Base-by-base conservation (phyloP, 2,113 vertebrate genomes). In the Rhinopithecus roxellana region DNA sequence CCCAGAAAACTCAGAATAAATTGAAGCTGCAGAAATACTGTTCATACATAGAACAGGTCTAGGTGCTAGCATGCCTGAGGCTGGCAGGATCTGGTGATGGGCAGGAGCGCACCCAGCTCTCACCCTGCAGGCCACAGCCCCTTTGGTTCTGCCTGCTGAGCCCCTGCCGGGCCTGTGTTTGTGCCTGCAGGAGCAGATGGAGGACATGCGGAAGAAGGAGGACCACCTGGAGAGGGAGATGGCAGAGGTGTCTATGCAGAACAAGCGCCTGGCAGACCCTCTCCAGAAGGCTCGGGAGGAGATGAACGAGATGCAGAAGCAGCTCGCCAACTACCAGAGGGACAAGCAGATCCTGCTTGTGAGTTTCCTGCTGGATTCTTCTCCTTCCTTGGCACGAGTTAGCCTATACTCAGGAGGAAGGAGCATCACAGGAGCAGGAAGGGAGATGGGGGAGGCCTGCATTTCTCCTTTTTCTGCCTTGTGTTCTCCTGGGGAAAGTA, bases 331-430 rank as follows among this genome's bases (percentile, higher is more conserved):
- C 96, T 99, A 98, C 0, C 25, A 98, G 38, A 97, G 97, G 83
- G 99, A 99, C 98, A 99, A 99, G 98, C 98, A 98, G 45, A 91
- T 95, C 16, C 97, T 99, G 96, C 92, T 20, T 9, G 99, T 99
- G 98, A 94, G 99, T 97, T 4, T 25, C 67, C 1, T 13, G 9
- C 25, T 8, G 35, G 20, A 0, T 2, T n/a, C 13, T 1, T 45
- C 61, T 4, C 64, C 40, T 30, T 18, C 35, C 55, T 48, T 8
- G 27, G 38, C 52, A 2, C 1, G 4, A 35, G 57, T 5, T 5
- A 1, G 57, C 27, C 70, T 48, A 35, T 40, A 48, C 64, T 45
- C 27, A 22, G 82, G 27, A n/a, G 55, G 32, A 69, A 35, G 48
- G 43, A 20, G 20, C 5, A 2, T 4, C 25, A 25, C 1, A 30